Evolutionary conservation across 2,113 vertebrate species (phyloP).

Genomic region (Hippocampus barbouri): DNA sequence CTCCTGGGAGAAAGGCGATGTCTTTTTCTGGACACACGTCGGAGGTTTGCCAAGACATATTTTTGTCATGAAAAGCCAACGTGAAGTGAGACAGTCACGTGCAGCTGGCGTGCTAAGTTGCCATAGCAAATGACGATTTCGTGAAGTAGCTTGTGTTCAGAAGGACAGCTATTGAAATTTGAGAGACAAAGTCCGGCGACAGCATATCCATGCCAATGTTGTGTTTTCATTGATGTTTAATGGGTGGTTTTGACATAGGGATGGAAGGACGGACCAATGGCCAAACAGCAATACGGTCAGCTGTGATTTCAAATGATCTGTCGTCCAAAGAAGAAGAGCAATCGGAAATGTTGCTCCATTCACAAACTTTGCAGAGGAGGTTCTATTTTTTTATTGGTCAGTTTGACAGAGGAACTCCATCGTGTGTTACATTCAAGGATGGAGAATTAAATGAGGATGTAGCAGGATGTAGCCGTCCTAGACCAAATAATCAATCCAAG

Average conservation of each 20-base stretch:
- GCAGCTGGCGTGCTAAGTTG: conserved; percentile 76
- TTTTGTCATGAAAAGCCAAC: conserved; percentile 73
- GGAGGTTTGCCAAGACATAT: conserved; percentile 71
- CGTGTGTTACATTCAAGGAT: too few species aligned
- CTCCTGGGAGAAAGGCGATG: conserved; percentile 44
- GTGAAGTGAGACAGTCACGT: conserved; percentile 61
- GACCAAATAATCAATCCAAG: too few species aligned
- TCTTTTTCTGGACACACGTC: conserved; percentile 63
- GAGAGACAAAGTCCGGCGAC: too few species aligned
- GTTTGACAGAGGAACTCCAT: not conserved
- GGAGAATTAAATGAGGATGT: too few species aligned
- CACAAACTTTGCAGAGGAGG: not conserved
- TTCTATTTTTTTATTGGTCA: too few species aligned
- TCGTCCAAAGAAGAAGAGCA: not conserved
- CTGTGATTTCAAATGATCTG: not conserved
- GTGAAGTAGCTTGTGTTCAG: not conserved
- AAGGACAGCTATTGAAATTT: not conserved
- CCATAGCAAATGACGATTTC: conserved; percentile 35
- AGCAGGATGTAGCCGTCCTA: too few species aligned
- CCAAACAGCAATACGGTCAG: not conserved
- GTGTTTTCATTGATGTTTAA: too few species aligned
- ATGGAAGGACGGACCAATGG: not conserved
- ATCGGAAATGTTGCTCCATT: not conserved
- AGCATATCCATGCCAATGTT: too few species aligned
- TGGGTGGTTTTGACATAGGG: too few species aligned